Evolutionary conservation across 2,888 invertebrate genomes (phyloP), one percentile per base, ranked within the genome.

Genomic region (Dioctria linearis): DNA sequence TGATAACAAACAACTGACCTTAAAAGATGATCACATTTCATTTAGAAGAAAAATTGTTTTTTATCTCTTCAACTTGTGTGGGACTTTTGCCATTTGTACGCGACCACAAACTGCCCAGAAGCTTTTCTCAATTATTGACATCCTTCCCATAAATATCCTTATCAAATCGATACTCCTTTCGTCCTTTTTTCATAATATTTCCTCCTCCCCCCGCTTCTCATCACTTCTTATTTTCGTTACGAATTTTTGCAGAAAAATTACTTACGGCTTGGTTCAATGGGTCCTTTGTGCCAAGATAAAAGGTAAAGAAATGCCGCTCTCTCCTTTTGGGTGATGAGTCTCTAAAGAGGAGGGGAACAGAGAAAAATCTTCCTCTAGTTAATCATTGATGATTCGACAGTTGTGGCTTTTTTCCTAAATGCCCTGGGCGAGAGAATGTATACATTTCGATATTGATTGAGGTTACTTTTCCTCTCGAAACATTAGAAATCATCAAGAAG

Each of bases 111-210:
- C 11, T 54, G 54, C 54, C 11, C 54, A 54, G 54, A 11, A 54
- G 8, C 46, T 54, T n/a, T n/a, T 54, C 11, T 11, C 69, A 69
- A 69, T 51, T 69, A 37, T 69, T 51, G 69, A 51, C 69, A 51
- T 69, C 69, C 69, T 69, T 69, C 69, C 25, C 69, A 51, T 51
- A 69, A 69, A 69, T 43, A 69, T 69, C 69, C 69, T 69, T 69
- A 69, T 69, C 69, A 51, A 69, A 69, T 69, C 69, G 69, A 69
- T 69, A 54, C 51, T 69, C 11, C 39, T 51, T n/a, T 69, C 13
- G 69, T 51, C 51, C 69, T 43, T 69, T 69, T 69, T 69, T 49
- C 42, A 13, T 54, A 69, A 51, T 39, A 37, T 69, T 25, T 39
- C 61, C 37, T 4, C 25, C 6, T 61, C 40, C 61, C 3, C 6